Conservation (phyloP, 2,113 vertebrate genomes). For the Naja naja region DNA sequence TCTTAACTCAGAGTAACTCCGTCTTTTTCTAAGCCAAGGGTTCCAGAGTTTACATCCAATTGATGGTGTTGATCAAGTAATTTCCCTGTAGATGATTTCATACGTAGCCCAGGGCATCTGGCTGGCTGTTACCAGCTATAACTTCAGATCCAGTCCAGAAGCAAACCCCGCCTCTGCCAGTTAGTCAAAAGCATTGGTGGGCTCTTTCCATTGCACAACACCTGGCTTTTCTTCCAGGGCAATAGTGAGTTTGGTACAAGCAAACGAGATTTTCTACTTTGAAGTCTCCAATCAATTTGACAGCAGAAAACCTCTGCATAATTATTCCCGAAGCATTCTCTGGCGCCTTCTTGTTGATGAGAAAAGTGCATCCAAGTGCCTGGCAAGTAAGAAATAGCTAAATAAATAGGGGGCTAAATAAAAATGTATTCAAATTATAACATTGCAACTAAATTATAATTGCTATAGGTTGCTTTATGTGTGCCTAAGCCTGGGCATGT, state of each 20-base stretch:
- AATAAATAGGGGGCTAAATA: not conserved
- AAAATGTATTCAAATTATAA: not conserved
- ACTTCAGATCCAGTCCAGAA: not conserved
- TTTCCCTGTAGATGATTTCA: not conserved
- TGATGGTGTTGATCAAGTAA: not conserved
- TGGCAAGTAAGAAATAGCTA: not conserved
- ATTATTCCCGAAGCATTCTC: not conserved
- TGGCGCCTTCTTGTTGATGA: not conserved
- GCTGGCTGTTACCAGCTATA: not conserved
- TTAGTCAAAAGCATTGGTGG: not conserved
- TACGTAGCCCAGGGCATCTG: not conserved
- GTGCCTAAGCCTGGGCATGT: not conserved
- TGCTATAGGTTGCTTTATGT: not conserved
- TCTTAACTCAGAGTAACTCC: not conserved
- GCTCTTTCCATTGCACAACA: not conserved
- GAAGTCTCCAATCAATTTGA: not conserved
- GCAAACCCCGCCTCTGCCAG: not conserved
- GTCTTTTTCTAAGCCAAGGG: not conserved
- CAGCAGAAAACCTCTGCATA: not conserved
- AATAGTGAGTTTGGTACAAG: not conserved
- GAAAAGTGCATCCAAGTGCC: not conserved
- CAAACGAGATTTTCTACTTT: not conserved
- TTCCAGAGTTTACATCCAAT: not conserved
- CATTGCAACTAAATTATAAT: not conserved
- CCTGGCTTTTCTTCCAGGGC: not conserved